Percentiles rank a stretch among this genome's conserved stretches.
phyloP scores from a whole-genome alignment of 2,888 invertebrate species.

The Philonicus albiceps region DNA sequence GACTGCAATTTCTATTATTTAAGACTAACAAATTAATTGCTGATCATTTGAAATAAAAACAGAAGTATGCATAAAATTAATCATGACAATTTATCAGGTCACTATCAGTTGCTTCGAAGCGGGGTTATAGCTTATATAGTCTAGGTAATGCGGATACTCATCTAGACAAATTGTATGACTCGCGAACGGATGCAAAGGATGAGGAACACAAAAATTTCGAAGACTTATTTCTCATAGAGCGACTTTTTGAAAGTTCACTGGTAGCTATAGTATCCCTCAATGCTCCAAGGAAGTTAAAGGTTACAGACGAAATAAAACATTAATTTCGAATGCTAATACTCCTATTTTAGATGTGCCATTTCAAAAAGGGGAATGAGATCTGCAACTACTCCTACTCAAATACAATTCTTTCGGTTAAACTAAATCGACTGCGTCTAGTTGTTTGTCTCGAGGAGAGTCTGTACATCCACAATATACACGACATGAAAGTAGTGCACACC shows the following conservation, averaged over 20 bases:
- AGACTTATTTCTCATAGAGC: conserved; percentile 91
- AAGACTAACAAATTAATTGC: not conserved
- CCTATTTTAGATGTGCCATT: conserved; percentile 86
- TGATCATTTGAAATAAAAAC: not conserved
- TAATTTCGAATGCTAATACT: not conserved
- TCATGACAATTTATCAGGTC: conserved; percentile 68
- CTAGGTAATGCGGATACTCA: conserved; percentile 79
- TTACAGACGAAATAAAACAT: conserved; percentile 19
- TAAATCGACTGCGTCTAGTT: conserved; percentile 93
- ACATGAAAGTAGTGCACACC: conserved; percentile 98
- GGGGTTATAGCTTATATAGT: conserved; percentile 89
- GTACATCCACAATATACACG: conserved; percentile 97
- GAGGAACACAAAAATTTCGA: conserved; percentile 61
- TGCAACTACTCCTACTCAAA: conserved; percentile 96
- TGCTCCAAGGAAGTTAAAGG: conserved; percentile 78
- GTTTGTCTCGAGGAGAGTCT: conserved; percentile 97
- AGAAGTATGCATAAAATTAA: not conserved
- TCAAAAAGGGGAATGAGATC: conserved; percentile 97
- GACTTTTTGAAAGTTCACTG: conserved; percentile 95
- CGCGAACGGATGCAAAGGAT: conserved; percentile 66
- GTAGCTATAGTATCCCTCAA: conserved; percentile 93
- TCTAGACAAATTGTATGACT: conserved; percentile 88
- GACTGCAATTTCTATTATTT: not conserved
- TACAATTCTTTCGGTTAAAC: conserved; percentile 92
- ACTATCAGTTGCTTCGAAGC: conserved; percentile 89